These are phyloP conservation scores for Centrocercus urophasianus DNA, from an alignment of 2,113 vertebrate genomes.

Conservation along the genomic window DNA sequence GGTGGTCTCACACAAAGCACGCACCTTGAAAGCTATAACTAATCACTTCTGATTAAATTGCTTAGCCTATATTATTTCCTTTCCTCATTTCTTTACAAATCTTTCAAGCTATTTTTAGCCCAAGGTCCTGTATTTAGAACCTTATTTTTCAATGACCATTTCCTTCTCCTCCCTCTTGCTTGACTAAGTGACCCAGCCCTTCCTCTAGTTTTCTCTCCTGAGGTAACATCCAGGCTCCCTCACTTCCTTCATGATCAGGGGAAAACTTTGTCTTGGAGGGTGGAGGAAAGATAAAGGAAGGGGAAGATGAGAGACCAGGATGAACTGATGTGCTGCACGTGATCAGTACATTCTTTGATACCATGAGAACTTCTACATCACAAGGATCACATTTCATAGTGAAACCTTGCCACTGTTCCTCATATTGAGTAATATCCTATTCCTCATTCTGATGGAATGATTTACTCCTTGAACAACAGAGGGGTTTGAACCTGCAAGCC, in stretches of 20 bases:
- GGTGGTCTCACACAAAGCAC: neutral
- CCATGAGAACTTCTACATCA: neutral
- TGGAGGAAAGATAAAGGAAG: slow-evolving; percentile 19
- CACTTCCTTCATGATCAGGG: slow-evolving; percentile 32
- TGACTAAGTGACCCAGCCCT: slow-evolving; percentile 64
- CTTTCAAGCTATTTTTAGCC: neutral
- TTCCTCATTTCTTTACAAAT: neutral
- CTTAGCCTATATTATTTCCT: neutral
- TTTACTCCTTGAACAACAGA: neutral
- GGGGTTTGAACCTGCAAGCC: neutral
- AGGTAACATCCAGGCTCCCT: slow-evolving; percentile 6
- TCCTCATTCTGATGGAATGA: neutral
- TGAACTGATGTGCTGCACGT: neutral
- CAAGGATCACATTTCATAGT: neutral
- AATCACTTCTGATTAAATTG: neutral
- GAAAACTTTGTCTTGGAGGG: neutral
- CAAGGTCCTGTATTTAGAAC: slow-evolving; percentile 11
- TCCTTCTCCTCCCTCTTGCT: slow-evolving; percentile 60
- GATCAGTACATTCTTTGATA: neutral
- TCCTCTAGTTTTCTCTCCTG: slow-evolving; percentile 36
- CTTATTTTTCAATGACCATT: slow-evolving; percentile 40
- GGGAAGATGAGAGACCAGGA: neutral
- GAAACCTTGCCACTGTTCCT: neutral
- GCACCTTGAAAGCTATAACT: neutral
- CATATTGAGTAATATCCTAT: neutral